Base-by-base conservation (phyloP, 2,888 invertebrate species). In the Acronicta alni region DNA sequence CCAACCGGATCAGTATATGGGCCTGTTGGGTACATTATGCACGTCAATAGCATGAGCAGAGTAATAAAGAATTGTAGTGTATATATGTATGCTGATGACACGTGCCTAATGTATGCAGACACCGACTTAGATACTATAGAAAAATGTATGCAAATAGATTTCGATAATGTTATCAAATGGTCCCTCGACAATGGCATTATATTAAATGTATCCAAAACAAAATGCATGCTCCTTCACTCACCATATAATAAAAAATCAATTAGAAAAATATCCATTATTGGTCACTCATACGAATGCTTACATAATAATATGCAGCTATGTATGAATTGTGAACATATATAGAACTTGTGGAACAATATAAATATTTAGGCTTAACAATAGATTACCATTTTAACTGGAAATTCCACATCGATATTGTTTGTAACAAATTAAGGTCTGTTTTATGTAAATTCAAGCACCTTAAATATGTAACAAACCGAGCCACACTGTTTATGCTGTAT, bases 171-270 rank as follows among this genome's bases (percentile, higher is more conserved):
- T 14, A 15, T 20, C 14, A 48, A 39, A 16, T 48, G 48, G 48
- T 18, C 48, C 10, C 48, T 39, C 10, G 48, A 48, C 23, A 39
- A 38, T 39, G 38, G 48, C 14, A 47, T 47, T 14, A 37, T 47
- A 18, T 6, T 47, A n/a, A 47, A 47, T 18, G 17, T 15, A 17
- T 15, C 9, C 15, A 48, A 48, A 48, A 48, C 48, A n/a, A 38
- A 48, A 37, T 14, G 20, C 18, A 48, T 48, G 20, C 37, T 20
- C 38, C 38, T 39, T 38, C 16, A 39, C 16, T 48, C 48, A 39
- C 39, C 48, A 16, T 41, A 41, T 41, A 18, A 41, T 15, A 17
- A 18, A 41, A 41, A 41, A 41, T 41, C 41, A n/a, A 12, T 37
- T 37, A 37, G 26, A 26, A 38, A 16, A n/a, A 15, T 38, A 38